A percentile compares a stretch with the other conserved stretches of the same genome.
phyloP scores from a whole-genome alignment of 2,797 vertebrate genomes.

The Arnoldichthys spilopterus region DNA sequence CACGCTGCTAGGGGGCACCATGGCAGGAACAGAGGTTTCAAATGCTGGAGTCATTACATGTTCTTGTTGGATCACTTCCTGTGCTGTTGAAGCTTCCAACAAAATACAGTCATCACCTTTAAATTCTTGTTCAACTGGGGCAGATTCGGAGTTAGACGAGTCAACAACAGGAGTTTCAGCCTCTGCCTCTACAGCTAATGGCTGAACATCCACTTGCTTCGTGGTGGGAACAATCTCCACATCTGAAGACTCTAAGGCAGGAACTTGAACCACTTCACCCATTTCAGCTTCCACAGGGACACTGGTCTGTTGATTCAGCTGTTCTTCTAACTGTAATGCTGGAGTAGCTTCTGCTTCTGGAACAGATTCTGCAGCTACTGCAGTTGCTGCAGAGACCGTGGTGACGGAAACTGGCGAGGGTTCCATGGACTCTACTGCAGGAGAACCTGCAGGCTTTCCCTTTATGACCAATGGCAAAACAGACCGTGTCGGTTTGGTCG shows the following conservation, averaged over 20 bases:
- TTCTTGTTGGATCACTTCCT: conserved; percentile 43
- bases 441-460: conserved; percentile 9
- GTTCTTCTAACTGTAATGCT: conserved; percentile 28
- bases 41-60: conserved; percentile 41
- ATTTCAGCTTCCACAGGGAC: conserved; percentile 7
- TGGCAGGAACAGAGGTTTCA: conserved; percentile 5
- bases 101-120: conserved; percentile 28
- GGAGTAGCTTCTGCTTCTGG: conserved; percentile 50
- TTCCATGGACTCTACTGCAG: conserved; percentile 4
- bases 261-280: conserved; percentile 45
- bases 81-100: conserved; percentile 44
- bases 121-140: conserved; percentile 7
- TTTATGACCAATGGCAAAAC: conserved; percentile 62
- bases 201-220: conserved; percentile 26
- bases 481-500: conserved; percentile 70
- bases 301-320: not conserved
- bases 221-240: conserved; percentile 54
- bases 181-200: conserved; percentile 16
- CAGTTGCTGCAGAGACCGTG: not conserved
- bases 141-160: conserved; percentile 45
- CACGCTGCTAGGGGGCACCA: conserved; percentile 1
- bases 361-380: conserved; percentile 45
- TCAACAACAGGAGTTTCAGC: conserved; percentile 41
- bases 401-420: conserved; percentile 8
- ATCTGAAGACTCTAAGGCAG: conserved; percentile 44